Percentiles rank a stretch among this genome's conserved stretches.
phyloP scores from a whole-genome alignment of 1,140 invertebrate species.

The Nebria ingens region DNA sequence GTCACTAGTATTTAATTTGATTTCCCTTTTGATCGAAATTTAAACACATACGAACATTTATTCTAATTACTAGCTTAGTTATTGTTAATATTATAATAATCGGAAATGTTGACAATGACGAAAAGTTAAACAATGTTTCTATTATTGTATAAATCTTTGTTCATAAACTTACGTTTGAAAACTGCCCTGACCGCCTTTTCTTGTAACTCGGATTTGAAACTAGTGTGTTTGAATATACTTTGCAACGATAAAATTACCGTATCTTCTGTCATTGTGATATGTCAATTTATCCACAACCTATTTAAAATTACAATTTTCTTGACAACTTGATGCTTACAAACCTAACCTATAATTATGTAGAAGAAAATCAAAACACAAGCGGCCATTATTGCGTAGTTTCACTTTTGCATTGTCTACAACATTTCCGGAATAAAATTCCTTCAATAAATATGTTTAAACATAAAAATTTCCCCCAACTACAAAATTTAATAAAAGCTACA shows the following conservation, averaged over 20 bases:
- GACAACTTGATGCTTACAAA: not conserved
- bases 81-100: no score
- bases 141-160: no score
- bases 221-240: not conserved
- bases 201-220: slow-evolving; percentile 8
- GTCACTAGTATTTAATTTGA: no score
- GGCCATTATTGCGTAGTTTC: not conserved
- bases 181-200: slow-evolving; percentile 1
- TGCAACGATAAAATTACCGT: not conserved
- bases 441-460: no score
- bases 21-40: no score
- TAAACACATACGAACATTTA: no score
- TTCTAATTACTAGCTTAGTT: no score
- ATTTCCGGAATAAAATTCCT: no score
- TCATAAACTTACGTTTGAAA: slow-evolving; percentile 9
- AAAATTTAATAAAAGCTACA: no score
- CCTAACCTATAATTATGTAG: not conserved
- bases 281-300: not conserved
- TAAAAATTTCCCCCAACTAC: no score
- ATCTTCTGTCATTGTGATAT: slow-evolving; percentile 5
- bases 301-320: not conserved
- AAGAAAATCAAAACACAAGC: not conserved
- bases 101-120: no score
- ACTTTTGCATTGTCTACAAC: not conserved
- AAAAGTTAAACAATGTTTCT: no score